phyloP scores from a whole-genome alignment of 1,140 invertebrate species.

The Coelopa frigida region DNA sequence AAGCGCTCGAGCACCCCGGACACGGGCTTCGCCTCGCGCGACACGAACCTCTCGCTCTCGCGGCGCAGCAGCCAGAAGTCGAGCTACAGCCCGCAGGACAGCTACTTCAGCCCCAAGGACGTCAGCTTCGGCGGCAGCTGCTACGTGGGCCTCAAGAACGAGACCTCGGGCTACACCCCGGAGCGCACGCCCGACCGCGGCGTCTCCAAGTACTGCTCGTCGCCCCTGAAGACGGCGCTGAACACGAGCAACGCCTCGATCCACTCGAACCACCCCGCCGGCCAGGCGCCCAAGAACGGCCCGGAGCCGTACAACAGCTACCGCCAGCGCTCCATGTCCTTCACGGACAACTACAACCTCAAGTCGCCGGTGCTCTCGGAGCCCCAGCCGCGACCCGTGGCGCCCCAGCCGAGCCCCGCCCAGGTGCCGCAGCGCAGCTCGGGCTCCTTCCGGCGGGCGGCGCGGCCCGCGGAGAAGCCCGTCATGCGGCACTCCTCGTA shows the following conservation, averaged over 20 bases:
- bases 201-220: no score
- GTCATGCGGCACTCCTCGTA: conserved; percentile 30
- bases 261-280: conserved; percentile 19
- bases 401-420: conserved; percentile 11
- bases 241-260: conserved; percentile 29
- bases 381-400: conserved; percentile 14
- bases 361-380: conserved; percentile 38
- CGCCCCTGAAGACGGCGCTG: conserved; percentile 26
- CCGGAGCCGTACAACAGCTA: conserved; percentile 1
- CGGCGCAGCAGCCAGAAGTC: conserved; percentile 42
- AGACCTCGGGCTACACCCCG: conserved; percentile 23
- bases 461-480: conserved; percentile 3
- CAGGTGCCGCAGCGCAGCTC: neutral
- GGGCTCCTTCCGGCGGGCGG: conserved; percentile 7
- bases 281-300: conserved; percentile 3
- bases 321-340: conserved; percentile 42
- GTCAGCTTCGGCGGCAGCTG: neutral
- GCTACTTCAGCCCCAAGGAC: conserved; percentile 35
- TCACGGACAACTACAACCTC: conserved; percentile 41
- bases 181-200: conserved; percentile 31
- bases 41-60: conserved; percentile 40
- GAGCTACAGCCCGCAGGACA: conserved; percentile 43
- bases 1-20: conserved; percentile 42
- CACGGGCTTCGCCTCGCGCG: conserved; percentile 40
- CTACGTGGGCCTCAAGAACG: conserved; percentile 20